Evolutionary conservation across 2,797 vertebrate genomes (phyloP).

Genomic region (Fringilla coelebs): DNA sequence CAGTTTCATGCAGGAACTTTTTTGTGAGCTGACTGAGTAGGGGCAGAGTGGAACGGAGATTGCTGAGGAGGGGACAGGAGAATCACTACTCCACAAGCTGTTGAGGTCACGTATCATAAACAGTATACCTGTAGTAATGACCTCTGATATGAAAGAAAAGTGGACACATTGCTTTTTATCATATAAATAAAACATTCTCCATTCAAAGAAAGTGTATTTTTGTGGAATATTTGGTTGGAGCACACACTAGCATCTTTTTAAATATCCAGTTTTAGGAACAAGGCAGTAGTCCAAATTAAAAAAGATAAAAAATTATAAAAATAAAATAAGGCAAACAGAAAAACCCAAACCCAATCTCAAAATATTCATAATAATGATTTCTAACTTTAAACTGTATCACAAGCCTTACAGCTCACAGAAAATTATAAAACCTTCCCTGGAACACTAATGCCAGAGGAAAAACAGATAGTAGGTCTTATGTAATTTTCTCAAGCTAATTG

Average conservation of each 20-base stretch:
- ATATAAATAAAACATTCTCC: neutral
- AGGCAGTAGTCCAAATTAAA: neutral
- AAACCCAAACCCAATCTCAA: neutral
- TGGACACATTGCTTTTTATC: neutral
- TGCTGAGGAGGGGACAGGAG: fast-evolving
- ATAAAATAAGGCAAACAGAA: neutral
- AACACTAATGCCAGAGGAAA: neutral
- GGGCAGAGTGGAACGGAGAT: neutral
- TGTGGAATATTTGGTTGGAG: neutral
- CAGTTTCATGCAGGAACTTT: neutral
- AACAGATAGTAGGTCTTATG: neutral
- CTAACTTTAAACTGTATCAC: neutral
- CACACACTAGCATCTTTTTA: neutral
- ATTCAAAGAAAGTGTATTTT: neutral
- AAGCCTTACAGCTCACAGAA: neutral
- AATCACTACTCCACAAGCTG: neutral
- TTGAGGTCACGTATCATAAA: neutral
- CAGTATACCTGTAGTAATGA: neutral
- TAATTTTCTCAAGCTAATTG: neutral
- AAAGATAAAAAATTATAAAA: neutral
- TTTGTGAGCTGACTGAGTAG: neutral
- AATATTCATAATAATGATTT: neutral
- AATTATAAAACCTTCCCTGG: neutral
- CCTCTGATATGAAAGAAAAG: neutral
- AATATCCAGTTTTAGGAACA: neutral